phyloP scores from a whole-genome alignment of 2,113 vertebrate species.

The Cryptoleucopteryx plumbea region DNA sequence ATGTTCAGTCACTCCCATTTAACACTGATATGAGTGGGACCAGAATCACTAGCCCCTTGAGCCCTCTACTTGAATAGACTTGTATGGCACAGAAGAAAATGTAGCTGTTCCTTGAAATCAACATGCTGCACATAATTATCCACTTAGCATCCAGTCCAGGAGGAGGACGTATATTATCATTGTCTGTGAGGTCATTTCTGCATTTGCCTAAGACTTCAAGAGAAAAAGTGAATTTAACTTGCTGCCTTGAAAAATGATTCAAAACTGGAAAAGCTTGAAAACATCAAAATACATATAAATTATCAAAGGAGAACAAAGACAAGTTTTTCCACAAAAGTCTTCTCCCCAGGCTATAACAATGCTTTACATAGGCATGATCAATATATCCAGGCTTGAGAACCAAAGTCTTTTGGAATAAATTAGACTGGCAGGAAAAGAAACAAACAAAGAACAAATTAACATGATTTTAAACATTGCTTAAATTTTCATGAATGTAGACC shows the following conservation, averaged over 20 bases:
- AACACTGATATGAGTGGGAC: background rate
- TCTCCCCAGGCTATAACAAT: constrained; percentile 78
- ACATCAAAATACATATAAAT: constrained; percentile 73
- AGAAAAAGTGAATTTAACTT: constrained; percentile 40
- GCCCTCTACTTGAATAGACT: background rate
- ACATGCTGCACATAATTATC: constrained; percentile 11
- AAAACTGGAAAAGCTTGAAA: constrained; percentile 70
- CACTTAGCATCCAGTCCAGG: background rate
- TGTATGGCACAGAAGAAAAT: background rate
- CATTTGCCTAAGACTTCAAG: constrained; percentile 45
- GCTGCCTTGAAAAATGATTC: constrained; percentile 59
- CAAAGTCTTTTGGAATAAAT: constrained; percentile 80
- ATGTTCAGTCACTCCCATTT: background rate
- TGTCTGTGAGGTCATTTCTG: constrained; percentile 31
- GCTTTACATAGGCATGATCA: constrained; percentile 71
- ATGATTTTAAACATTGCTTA: constrained; percentile 84
- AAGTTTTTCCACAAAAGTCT: constrained; percentile 74
- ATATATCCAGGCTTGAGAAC: constrained; percentile 77
- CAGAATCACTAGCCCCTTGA: background rate
- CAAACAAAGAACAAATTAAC: constrained; percentile 84
- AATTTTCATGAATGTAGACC: constrained; percentile 83
- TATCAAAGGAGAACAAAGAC: constrained; percentile 81
- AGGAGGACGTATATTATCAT: background rate
- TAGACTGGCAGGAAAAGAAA: constrained; percentile 78
- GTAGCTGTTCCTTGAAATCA: constrained; percentile 28